Conservation (phyloP, 1,140 invertebrate genomes). For the Papilio helenus region DNA sequence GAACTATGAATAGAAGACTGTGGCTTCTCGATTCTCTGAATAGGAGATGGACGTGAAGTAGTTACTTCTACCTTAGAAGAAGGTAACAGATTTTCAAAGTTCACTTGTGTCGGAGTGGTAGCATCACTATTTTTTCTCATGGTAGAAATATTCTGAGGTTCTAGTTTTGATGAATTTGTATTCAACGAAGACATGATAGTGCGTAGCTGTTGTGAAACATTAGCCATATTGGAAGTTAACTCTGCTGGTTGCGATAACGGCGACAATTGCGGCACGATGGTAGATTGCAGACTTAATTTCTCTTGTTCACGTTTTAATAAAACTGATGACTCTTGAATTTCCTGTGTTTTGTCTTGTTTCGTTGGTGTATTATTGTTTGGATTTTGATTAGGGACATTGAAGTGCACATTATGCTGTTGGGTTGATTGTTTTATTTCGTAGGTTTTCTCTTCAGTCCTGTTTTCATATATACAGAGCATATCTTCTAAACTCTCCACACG, state of each 20-base stretch:
- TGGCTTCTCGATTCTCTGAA: conserved; percentile 75
- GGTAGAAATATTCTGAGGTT: conserved; percentile 58
- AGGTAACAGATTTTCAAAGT: conserved; percentile 80
- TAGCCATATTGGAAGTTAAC: conserved; percentile 87
- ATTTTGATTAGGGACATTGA: conserved; percentile 53
- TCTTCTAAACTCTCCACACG: conserved; percentile 87
- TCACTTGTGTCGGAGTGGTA: conserved; percentile 80
- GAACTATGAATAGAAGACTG: conserved; percentile 52
- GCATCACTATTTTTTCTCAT: conserved; percentile 76
- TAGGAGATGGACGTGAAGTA: conserved; percentile 66
- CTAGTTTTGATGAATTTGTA: conserved; percentile 73
- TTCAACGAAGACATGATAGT: conserved; percentile 85
- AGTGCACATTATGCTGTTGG: conserved; percentile 45
- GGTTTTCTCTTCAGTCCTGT: conserved; percentile 83
- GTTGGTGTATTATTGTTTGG: conserved; percentile 52
- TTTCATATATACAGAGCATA: conserved; percentile 87
- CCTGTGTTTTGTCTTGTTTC: conserved; percentile 66
- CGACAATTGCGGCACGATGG: conserved; percentile 86
- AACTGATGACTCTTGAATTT: conserved; percentile 58
- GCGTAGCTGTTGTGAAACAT: conserved; percentile 87
- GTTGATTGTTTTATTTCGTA: conserved; percentile 68
- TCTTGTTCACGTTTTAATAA: conserved; percentile 66
- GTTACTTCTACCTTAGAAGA: conserved; percentile 81
- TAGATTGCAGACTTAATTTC: conserved; percentile 72
- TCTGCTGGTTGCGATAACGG: conserved; percentile 88